These are phyloP conservation scores for Sycophaga agraensis DNA, from an alignment of 1,140 invertebrate genomes.

Conservation along the genomic window DNA sequence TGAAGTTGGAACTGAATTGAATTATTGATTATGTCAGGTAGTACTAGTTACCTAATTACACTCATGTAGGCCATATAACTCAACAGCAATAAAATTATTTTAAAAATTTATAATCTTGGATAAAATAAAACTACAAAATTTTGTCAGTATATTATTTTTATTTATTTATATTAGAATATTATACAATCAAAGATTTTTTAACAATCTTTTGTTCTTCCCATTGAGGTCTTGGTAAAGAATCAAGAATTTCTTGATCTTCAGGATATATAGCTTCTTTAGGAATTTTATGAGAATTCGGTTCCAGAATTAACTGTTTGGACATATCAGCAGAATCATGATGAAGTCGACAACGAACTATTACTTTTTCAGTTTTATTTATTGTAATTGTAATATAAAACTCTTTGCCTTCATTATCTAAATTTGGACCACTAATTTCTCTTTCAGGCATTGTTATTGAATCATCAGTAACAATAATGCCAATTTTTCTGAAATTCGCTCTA, in stretches of 20 bases:
- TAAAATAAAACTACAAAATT: slow-evolving; percentile 2
- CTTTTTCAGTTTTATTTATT: slow-evolving; percentile 74
- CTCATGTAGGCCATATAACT: neutral
- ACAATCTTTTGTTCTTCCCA: slow-evolving; percentile 3
- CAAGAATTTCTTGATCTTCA: slow-evolving; percentile 48
- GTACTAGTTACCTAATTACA: slow-evolving; percentile 17
- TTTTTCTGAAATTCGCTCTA: slow-evolving; percentile 68
- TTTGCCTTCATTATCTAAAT: slow-evolving; percentile 74
- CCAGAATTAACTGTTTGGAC: slow-evolving; percentile 13
- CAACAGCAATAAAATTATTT: too few relatives aligned
- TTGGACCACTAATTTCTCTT: slow-evolving; percentile 73
- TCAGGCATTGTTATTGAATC: slow-evolving; percentile 74
- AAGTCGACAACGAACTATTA: slow-evolving; percentile 68
- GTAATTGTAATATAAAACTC: slow-evolving; percentile 79
- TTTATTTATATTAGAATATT: slow-evolving; percentile 4
- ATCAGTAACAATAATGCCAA: slow-evolving; percentile 67
- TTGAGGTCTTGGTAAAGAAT: slow-evolving; percentile 40
- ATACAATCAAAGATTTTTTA: slow-evolving; percentile 9
- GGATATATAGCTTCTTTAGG: slow-evolving; percentile 42
- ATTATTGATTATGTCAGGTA: slow-evolving; percentile 33
- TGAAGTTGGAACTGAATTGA: slow-evolving; percentile 31
- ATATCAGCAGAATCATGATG: slow-evolving; percentile 62
- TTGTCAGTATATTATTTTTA: neutral
- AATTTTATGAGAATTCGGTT: slow-evolving; percentile 30
- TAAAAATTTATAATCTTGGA: neutral